Evolutionary conservation across 2,797 vertebrate species (phyloP), one percentile per base, ranked within the genome.

Genomic region (Rallus crepitans): DNA sequence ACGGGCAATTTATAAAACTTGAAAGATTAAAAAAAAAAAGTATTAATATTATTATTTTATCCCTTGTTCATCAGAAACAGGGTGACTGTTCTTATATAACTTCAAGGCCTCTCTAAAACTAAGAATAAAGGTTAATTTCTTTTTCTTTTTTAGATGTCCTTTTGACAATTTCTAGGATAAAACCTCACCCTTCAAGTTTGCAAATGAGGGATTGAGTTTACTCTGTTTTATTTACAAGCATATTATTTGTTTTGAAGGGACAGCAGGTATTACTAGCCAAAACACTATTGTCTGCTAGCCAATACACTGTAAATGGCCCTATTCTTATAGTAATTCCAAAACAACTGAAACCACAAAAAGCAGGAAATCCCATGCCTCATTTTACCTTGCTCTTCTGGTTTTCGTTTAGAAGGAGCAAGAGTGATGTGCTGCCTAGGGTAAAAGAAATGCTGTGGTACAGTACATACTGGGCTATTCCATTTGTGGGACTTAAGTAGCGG

Each of bases 1-100:
- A 60, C 19, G 53, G 91, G 89, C 86, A 93, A 95, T 96, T 94
- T 85, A 94, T 76, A 96, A 93, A 94, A 91, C 88, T 95, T 96
- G 89, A 87, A 94, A 89, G 86, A 78, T 73, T 88, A 80, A 80
- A 37, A 87, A 80, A 87, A 80, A 90, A 89, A 64, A 33, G 8
- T 45, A 69, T 83, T 95, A 86, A 85, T 93, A 30, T 66, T 87
- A 61, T 81, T 89, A 86, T 93, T 94, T 87, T 86, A 84, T 90
- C 70, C 75, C 85, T 88, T 57, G 53, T 84, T 95, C 92, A 86
- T 94, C 73, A 91, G 83, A 93, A 96, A 82, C 48, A 59, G 47
- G 50, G 37, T 23, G 48, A 73, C 82, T 91, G 83, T 84, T 93
- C 78, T 87, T 82, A 47, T 30, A 40, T 45, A 83, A 70, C 31